Conservation (phyloP, 2,797 vertebrate genomes). For the Allobates femoralis region DNA sequence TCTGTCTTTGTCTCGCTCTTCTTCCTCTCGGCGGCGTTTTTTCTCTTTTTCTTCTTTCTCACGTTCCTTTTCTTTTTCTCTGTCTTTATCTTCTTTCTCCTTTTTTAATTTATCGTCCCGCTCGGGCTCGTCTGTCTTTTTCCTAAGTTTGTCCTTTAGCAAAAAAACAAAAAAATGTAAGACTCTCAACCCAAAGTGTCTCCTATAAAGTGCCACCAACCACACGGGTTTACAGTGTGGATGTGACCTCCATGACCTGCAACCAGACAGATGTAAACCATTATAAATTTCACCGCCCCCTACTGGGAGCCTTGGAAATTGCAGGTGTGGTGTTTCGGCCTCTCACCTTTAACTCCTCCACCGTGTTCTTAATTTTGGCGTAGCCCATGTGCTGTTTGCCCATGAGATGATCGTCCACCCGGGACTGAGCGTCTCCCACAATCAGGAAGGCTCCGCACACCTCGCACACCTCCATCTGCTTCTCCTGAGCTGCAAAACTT, state of each 20-base stretch:
- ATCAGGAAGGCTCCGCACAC: slow-evolving; percentile 98
- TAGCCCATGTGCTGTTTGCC: slow-evolving; percentile 99
- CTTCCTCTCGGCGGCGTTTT: slow-evolving; percentile 78
- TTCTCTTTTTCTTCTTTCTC: slow-evolving; percentile 84
- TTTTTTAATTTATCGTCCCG: slow-evolving; percentile 84
- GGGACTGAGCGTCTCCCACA: slow-evolving; percentile 96
- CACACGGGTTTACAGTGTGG: no score
- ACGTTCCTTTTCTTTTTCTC: slow-evolving; percentile 84
- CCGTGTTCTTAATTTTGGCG: slow-evolving; percentile 99
- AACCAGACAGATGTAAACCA: no score
- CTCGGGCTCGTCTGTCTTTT: slow-evolving; percentile 89
- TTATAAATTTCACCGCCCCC: background rate
- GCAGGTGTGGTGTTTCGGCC: no score
- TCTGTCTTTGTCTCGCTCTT: slow-evolving; percentile 80
- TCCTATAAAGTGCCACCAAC: background rate
- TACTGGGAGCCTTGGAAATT: no score
- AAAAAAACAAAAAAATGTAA: slow-evolving; percentile 13
- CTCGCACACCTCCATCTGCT: slow-evolving; percentile 99
- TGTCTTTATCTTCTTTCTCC: slow-evolving; percentile 82
- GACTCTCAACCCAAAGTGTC: background rate
- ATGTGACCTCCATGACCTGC: no score
- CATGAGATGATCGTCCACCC: slow-evolving; percentile 98
- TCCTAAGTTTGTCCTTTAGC: slow-evolving; percentile 78
- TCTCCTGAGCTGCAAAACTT: slow-evolving; percentile 98
- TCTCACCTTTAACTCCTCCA: slow-evolving; percentile 85